phyloP scores from a whole-genome alignment of 37 sponge, comb jelly and placozoan species.

The Ianthella basta region DNA sequence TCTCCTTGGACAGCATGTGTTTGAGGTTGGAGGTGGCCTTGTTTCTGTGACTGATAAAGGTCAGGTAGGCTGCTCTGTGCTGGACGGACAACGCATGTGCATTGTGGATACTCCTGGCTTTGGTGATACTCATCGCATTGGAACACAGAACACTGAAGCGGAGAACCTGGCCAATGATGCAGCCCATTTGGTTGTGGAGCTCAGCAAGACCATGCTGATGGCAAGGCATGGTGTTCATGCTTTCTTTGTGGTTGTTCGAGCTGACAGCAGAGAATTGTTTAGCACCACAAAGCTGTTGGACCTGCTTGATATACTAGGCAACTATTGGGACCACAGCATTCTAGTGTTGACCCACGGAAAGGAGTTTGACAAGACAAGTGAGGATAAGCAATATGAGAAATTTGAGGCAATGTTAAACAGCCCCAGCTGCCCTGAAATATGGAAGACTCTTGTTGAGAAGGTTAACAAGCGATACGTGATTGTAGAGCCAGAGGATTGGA shows the following conservation, averaged over 20 bases:
- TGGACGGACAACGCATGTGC: neutral
- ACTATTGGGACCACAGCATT: constrained; percentile 10
- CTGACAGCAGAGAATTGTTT: neutral
- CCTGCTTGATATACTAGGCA: constrained; percentile 19
- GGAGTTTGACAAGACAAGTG: neutral
- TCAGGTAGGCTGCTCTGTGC: neutral
- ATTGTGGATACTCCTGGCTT: constrained; percentile 26
- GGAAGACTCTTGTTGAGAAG: neutral
- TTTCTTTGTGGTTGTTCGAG: neutral
- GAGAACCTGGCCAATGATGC: constrained; percentile 16
- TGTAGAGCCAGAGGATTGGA: constrained; percentile 18
- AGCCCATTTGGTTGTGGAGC: neutral
- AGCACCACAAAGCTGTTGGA: neutral
- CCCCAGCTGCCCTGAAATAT: neutral
- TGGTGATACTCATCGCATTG: constrained; percentile 6
- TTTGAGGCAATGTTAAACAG: neutral
- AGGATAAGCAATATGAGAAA: neutral
- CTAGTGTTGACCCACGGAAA: constrained; percentile 15
- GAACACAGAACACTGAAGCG: neutral
- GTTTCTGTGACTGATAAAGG: neutral
- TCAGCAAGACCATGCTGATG: constrained; percentile 21
- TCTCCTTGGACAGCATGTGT: neutral
- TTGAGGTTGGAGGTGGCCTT: neutral
- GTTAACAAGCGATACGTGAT: neutral
- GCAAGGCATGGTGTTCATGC: neutral